A percentile compares a stretch with the other conserved stretches of the same genome.
These are phyloP conservation scores for Philaethria dido DNA, from an alignment of 2,888 invertebrate genomes.

Conservation along the genomic window DNA sequence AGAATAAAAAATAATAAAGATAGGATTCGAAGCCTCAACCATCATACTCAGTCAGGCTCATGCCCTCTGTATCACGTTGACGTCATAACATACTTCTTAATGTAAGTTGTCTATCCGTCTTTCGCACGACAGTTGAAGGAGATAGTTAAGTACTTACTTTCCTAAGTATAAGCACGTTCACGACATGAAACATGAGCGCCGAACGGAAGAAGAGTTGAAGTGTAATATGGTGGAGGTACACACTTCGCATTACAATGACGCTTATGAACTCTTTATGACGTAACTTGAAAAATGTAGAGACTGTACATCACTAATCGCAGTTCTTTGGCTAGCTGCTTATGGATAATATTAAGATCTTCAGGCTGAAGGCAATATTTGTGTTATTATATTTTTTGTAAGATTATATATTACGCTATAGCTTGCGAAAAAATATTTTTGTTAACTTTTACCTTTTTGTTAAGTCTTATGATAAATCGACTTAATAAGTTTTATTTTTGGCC, in stretches of 20 bases:
- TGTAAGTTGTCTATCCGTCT: conserved; percentile 6
- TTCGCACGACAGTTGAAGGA: conserved; percentile 11
- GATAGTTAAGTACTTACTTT: conserved; percentile 37
- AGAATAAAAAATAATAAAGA: too few relatives aligned
- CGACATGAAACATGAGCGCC: conserved; percentile 49
- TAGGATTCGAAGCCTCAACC: neutral
- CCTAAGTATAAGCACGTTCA: conserved; percentile 50
- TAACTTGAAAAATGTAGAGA: conserved; percentile 14
- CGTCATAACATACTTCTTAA: neutral
- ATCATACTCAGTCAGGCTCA: neutral
- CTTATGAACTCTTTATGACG: conserved; percentile 25
- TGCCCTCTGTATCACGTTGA: too few relatives aligned
- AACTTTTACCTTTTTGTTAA: too few relatives aligned
- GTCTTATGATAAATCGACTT: neutral
- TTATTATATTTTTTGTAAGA: too few relatives aligned
- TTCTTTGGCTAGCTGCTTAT: neutral
- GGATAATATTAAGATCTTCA: neutral
- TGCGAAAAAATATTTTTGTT: neutral
- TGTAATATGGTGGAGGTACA: conserved; percentile 32
- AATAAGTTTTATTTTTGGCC: neutral
- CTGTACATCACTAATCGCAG: conserved; percentile 3
- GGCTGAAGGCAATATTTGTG: too few relatives aligned
- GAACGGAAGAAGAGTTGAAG: conserved; percentile 43
- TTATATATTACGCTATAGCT: neutral
- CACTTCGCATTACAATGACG: conserved; percentile 43